Base-by-base conservation (phyloP, 2,888 invertebrate genomes). In the Onthophagus sagittarius region DNA sequence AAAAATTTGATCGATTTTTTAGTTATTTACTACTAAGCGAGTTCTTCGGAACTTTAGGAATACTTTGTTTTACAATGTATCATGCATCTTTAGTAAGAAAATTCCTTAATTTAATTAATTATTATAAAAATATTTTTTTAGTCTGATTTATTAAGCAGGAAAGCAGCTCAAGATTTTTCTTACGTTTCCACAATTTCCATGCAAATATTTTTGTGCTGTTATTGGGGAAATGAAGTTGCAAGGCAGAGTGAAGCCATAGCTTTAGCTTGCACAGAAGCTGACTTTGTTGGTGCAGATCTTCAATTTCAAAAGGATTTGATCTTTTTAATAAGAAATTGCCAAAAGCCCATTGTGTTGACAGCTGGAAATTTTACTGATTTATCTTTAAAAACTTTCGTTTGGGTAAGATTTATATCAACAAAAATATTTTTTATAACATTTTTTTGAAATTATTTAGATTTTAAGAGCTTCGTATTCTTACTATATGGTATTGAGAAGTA, bases 131-230 rank as follows among this genome's bases (percentile, higher is more conserved):
- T n/a, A n/a, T n/a, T n/a, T 65, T 72, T 72, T 32, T 67, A 72
- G 72, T 72, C 64, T 53, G 65, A 65, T 64, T 53, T 72, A 31
- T 72, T 72, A n/a, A 72, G 72, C 13, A 72, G 63, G 15, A 31
- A 64, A 31, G 72, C 72, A 14, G 67, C 39, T n/a, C 72, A 72
- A 15, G 72, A 72, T 15, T 72, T 72, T 65, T 72, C 72, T 4
- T 72, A 72, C 14, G 72, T 72, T 11, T 64, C 32, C 7, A 64
- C 72, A 2, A 72, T 72, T 15, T 23, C 67, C 13, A 31, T 33
- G 23, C 72, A 72, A 15, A 53, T 72, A 32, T 72, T 72, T 32
- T 53, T 72, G 15, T 65, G 65, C 33, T 72, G 72, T 14, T 72
- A 32, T 15, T 72, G 72, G 72, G 72, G 72, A 7, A 72, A 72